Conservation (phyloP, 2,888 invertebrate genomes). For the Leucania comma region DNA sequence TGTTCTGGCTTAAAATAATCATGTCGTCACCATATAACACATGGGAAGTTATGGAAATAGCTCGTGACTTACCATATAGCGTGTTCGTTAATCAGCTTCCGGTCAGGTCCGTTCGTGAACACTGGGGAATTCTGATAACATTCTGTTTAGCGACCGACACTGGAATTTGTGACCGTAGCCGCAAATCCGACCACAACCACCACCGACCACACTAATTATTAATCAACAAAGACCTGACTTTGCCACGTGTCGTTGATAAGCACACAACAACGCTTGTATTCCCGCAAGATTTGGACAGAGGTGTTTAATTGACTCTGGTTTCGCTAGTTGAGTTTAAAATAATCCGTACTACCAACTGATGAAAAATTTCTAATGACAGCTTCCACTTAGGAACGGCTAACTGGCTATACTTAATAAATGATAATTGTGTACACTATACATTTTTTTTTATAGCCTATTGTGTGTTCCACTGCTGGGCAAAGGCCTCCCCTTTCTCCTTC, state of each 20-base stretch:
- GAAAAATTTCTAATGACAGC: neutral
- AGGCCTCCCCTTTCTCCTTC: too few species aligned
- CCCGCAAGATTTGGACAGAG: neutral
- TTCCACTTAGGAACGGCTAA: too few species aligned
- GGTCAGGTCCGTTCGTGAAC: constrained; percentile 19
- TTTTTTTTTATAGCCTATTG: too few species aligned
- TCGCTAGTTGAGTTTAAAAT: neutral
- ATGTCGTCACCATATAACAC: neutral
- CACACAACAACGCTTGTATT: neutral
- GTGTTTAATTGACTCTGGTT: neutral
- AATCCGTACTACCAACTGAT: neutral
- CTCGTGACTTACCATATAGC: constrained; percentile 18
- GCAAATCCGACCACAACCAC: constrained; percentile 18
- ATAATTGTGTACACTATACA: too few species aligned
- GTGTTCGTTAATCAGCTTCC: constrained; percentile 39
- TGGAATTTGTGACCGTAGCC: constrained; percentile 9
- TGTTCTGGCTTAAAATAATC: neutral
- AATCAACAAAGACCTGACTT: constrained; percentile 19
- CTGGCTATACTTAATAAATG: too few species aligned
- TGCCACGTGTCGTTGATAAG: neutral
- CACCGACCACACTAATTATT: constrained; percentile 8
- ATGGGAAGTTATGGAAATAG: constrained; percentile 9
- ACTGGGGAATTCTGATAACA: constrained; percentile 31
- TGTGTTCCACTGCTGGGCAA: too few species aligned
- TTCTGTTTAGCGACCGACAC: constrained; percentile 16